Base-by-base conservation (phyloP, 2,113 vertebrate species). In the Phycodurus eques region DNA sequence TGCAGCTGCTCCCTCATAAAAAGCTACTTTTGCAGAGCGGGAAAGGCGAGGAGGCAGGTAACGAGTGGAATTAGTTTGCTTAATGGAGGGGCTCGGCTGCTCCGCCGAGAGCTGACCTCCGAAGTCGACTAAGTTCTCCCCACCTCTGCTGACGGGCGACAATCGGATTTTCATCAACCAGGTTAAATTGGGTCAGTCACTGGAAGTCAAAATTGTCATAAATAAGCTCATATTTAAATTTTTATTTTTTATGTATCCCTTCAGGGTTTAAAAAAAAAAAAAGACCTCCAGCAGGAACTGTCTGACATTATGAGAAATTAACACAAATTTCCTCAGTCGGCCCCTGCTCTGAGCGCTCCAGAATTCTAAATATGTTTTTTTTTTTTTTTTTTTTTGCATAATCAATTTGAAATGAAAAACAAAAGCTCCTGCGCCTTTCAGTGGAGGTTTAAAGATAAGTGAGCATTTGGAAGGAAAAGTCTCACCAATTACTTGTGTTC, bases 21-120 rank as follows among this genome's bases (percentile, higher is more conserved):
- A 61, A 35, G 14, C 27, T 2, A 14, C 57, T 60, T 12, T 31
- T 31, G 31, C 14, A 19, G 15, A 59, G 56, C 56, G 27, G 12
- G 56, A 14, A 27, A 19, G 67, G 64, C 68, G 75, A 68, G 71
- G 71, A 68, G 61, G 67, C 27, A 80, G 72, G 73, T 85, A 87
- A 89, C 85, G 83, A 89, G 79, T 71, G 42, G 19, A 82, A 88
- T 86, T 83, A 79, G 57, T 72, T 74, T 67, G 68, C 75, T 85
- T 85, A 88, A 89, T 82, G 79, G 73, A 81, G 67, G 65, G 62
- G 76, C 57, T 71, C 81, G 72, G 54, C 76, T 80, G 81, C 73
- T 79, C 53, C 68, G 70, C 43, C 17, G 42, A 72, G 63, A 72
- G 66, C 43, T 71, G 78, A 84, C 77, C 76, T 80, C 73, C 31